phyloP scores from a whole-genome alignment of 2,888 invertebrate genomes.

The Drosophila meridionalis region DNA sequence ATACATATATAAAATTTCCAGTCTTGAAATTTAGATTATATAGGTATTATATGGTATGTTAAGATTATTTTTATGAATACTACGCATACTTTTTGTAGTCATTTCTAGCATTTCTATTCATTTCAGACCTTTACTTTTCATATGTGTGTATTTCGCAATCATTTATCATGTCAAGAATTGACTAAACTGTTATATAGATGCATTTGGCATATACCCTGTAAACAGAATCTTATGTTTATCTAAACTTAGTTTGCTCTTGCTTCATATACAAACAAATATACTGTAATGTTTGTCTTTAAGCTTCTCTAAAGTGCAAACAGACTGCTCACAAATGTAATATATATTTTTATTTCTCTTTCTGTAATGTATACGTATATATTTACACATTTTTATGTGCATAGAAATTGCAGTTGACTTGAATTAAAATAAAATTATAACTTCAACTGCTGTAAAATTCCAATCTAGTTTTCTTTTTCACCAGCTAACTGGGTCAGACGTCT shows the following conservation, averaged over 20 bases:
- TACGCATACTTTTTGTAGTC: neutral
- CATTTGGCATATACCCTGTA: no score
- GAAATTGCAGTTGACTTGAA: neutral
- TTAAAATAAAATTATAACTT: neutral
- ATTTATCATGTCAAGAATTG: no score
- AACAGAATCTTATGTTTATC: neutral
- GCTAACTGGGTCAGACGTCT: neutral
- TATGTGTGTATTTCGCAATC: no score
- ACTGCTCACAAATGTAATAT: neutral
- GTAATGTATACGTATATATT: neutral
- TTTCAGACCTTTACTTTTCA: no score
- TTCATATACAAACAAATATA: neutral
- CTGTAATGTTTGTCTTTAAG: neutral
- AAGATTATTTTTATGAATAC: neutral
- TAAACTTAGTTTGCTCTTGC: neutral
- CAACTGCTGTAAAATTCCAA: neutral
- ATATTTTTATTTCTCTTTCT: neutral
- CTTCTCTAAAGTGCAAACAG: neutral
- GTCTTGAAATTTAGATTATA: neutral
- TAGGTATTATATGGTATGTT: neutral
- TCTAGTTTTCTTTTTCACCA: neutral
- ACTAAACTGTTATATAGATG: no score
- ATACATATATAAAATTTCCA: neutral
- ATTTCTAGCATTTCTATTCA: no score
- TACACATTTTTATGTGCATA: conserved; percentile 6